These are phyloP conservation scores for Daphoenositta chrysoptera DNA, from an alignment of 2,113 vertebrate genomes.

Conservation along the genomic window DNA sequence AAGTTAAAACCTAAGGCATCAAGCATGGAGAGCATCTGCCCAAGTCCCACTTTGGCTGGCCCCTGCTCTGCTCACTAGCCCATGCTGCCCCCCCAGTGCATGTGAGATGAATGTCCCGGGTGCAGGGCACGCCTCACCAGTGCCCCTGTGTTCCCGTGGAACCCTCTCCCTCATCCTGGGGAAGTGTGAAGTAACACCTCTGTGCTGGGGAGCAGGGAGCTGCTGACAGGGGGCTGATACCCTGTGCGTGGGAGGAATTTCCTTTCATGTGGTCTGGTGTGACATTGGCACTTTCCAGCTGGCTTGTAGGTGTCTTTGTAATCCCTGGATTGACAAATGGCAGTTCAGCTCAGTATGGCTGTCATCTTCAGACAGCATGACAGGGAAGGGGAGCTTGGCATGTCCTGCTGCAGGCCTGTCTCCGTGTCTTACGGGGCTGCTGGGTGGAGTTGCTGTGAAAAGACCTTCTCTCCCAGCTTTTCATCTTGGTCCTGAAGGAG, in stretches of 20 bases:
- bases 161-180: neutral
- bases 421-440: neutral
- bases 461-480: neutral
- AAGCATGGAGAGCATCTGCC: too few relatives aligned
- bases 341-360: neutral
- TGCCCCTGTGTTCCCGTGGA: neutral
- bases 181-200: neutral
- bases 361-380: neutral
- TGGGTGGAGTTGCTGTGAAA: neutral
- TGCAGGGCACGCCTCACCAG: neutral
- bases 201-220: neutral
- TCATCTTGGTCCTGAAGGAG: neutral
- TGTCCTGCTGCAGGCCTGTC: neutral
- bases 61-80: neutral
- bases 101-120: neutral
- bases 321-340: neutral
- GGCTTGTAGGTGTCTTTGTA: neutral
- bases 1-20: too few relatives aligned
- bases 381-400: neutral
- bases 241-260: rapidly evolving
- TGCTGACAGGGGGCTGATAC: neutral
- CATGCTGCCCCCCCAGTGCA: neutral
- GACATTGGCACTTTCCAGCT: neutral
- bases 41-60: neutral
- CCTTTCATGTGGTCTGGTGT: neutral